Evolutionary conservation across 1,140 invertebrate species (phyloP).

Genomic region (Heliconius congener): DNA sequence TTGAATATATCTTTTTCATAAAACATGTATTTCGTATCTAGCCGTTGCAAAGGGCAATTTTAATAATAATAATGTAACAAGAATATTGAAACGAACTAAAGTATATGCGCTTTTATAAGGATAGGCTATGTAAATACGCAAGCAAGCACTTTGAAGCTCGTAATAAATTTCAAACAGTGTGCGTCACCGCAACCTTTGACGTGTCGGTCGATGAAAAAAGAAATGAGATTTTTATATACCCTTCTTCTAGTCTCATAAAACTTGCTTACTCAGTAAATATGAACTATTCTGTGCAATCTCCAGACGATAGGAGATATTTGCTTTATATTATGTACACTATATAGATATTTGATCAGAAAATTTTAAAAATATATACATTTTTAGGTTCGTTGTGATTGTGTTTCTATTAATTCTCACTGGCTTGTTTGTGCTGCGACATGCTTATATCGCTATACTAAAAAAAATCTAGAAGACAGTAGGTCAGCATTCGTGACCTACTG

Average conservation of each 20-base stretch:
- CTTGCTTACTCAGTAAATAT: constrained; percentile 8
- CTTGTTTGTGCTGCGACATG: constrained; percentile 62
- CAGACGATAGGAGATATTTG: neutral
- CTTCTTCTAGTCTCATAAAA: constrained; percentile 19
- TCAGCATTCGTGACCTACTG: constrained; percentile 68
- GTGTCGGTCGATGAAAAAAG: constrained; percentile 18
- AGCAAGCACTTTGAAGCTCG: constrained; percentile 3
- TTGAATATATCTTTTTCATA: neutral
- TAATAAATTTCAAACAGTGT: constrained; percentile 23
- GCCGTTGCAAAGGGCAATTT: neutral
- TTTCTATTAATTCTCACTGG: constrained; percentile 66
- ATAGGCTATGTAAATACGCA: constrained; percentile 2
- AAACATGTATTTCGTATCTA: neutral
- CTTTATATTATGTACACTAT: neutral
- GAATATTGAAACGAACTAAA: neutral
- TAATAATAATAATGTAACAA: neutral
- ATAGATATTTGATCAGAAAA: neutral
- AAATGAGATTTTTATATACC: constrained; percentile 30
- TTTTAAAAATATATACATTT: constrained; percentile 21
- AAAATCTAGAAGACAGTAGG: constrained; percentile 36
- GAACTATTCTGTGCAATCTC: constrained; percentile 1
- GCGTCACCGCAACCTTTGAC: constrained; percentile 11
- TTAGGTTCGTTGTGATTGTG: constrained; percentile 66
- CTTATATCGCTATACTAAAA: constrained; percentile 52
- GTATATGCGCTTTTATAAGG: neutral